Conservation (phyloP, 2,113 vertebrate species). For the Dromas ardeola region DNA sequence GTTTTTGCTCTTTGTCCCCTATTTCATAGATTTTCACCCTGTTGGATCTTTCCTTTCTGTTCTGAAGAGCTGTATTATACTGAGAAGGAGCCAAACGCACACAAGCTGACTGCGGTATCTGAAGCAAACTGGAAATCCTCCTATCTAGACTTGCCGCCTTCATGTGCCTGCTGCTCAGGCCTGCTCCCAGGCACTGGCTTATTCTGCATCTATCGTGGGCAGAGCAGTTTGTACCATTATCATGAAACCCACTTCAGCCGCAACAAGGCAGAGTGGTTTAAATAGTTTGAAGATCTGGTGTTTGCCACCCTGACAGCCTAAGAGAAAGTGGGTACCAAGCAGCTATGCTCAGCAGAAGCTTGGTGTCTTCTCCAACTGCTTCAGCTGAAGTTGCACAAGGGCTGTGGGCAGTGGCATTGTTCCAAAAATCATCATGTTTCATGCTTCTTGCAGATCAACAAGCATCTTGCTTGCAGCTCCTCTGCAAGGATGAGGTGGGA, state of each 20-base stretch:
- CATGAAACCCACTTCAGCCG: not conserved
- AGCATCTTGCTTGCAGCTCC: not conserved
- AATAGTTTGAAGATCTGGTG: not conserved
- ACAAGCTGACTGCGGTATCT: not conserved
- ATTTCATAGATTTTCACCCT: not conserved
- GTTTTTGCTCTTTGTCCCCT: not conserved
- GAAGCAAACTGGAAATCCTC: not conserved
- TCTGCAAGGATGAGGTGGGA: not conserved
- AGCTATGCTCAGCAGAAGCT: not conserved
- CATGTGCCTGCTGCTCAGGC: not conserved
- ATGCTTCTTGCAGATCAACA: not conserved
- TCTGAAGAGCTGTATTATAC: not conserved
- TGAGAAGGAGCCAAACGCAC: rapidly evolving
- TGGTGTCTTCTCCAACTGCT: not conserved
- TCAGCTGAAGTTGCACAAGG: not conserved
- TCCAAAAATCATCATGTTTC: not conserved
- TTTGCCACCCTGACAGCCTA: not conserved
- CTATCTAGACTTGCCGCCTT: not conserved
- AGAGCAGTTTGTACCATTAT: not conserved
- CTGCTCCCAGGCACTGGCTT: not conserved
- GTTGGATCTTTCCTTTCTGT: not conserved
- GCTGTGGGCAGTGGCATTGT: not conserved
- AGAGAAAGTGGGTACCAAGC: not conserved
- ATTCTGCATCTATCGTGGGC: not conserved
- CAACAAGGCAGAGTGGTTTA: not conserved